phyloP scores from a whole-genome alignment of 1,140 invertebrate species.

The Drosophila rhopaloa region DNA sequence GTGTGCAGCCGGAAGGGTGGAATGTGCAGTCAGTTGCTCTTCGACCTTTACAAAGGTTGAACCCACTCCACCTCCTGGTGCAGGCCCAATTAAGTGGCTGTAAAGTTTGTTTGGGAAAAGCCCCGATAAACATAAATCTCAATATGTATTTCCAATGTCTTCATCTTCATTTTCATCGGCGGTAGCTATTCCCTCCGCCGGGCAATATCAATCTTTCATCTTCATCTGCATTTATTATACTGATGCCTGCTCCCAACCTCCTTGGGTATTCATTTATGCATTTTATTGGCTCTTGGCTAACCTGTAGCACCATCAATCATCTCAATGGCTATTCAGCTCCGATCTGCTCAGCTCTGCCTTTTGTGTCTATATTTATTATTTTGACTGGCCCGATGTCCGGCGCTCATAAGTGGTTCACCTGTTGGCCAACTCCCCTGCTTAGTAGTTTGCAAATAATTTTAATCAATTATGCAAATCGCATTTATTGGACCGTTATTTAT shows the following conservation, averaged over 20 bases:
- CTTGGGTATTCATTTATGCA: slow-evolving; percentile 58
- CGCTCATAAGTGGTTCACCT: slow-evolving; percentile 29
- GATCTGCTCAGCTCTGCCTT: slow-evolving; percentile 21
- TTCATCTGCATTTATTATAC: slow-evolving; percentile 49
- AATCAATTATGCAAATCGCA: slow-evolving; percentile 68
- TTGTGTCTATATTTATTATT: slow-evolving; percentile 40
- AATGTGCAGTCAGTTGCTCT: slow-evolving; percentile 46
- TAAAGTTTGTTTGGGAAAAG: neutral
- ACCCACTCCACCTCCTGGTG: slow-evolving; percentile 1
- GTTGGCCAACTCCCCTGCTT: slow-evolving; percentile 7
- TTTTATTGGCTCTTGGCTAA: slow-evolving; percentile 62
- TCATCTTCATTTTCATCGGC: slow-evolving; percentile 37
- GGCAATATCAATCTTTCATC: slow-evolving; percentile 37
- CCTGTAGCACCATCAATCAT: slow-evolving; percentile 64
- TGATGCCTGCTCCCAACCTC: slow-evolving; percentile 22
- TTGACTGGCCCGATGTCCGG: slow-evolving; percentile 4
- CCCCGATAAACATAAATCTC: slow-evolving; percentile 10
- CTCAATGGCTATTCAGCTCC: slow-evolving; percentile 27
- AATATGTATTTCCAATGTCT: slow-evolving; percentile 14
- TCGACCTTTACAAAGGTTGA: slow-evolving; percentile 53
- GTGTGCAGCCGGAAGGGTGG: slow-evolving; percentile 4
- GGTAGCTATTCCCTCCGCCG: neutral
- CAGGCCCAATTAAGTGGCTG: slow-evolving; percentile 16
- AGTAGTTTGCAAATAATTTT: slow-evolving; percentile 36
- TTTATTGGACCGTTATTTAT: slow-evolving; percentile 50